Conservation (phyloP, 2,797 vertebrate species). For the Sebastes kiyomatsui region DNA sequence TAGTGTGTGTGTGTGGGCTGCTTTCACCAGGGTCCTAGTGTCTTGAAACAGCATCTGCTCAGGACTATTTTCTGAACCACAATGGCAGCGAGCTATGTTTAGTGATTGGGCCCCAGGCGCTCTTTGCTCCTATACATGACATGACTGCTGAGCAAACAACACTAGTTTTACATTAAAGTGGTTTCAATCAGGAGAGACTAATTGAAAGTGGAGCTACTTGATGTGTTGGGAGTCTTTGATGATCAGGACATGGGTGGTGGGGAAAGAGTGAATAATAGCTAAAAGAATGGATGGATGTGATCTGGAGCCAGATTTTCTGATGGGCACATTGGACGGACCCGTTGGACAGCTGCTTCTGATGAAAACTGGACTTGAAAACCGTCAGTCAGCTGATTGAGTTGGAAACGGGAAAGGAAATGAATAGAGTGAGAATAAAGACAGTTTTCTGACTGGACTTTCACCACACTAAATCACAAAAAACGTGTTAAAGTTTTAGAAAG, state of each 20-base stretch:
- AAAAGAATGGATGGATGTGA: not conserved
- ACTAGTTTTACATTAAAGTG: not conserved
- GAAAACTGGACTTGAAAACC: not conserved
- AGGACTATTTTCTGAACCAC: constrained; percentile 25
- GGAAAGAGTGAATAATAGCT: not conserved
- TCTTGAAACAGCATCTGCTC: constrained; percentile 58
- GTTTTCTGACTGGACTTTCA: not conserved
- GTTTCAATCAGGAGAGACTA: not conserved
- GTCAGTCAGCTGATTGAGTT: not conserved
- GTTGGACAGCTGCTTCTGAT: not conserved
- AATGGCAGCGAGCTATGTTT: constrained; percentile 13
- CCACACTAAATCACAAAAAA: not conserved
- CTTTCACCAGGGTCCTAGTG: constrained; percentile 36
- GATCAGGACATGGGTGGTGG: not conserved
- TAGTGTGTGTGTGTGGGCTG: constrained; percentile 15
- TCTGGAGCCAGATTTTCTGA: constrained; percentile 2
- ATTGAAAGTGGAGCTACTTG: not conserved
- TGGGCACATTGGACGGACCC: not conserved
- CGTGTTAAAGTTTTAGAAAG: not conserved
- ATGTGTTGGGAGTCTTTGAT: not conserved
- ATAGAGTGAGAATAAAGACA: not conserved
- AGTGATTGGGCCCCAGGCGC: not conserved
- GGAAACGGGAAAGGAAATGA: not conserved
- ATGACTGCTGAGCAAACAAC: not conserved
- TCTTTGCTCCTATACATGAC: not conserved